Base-by-base conservation (phyloP, 2,113 vertebrate species). In the Passer domesticus region DNA sequence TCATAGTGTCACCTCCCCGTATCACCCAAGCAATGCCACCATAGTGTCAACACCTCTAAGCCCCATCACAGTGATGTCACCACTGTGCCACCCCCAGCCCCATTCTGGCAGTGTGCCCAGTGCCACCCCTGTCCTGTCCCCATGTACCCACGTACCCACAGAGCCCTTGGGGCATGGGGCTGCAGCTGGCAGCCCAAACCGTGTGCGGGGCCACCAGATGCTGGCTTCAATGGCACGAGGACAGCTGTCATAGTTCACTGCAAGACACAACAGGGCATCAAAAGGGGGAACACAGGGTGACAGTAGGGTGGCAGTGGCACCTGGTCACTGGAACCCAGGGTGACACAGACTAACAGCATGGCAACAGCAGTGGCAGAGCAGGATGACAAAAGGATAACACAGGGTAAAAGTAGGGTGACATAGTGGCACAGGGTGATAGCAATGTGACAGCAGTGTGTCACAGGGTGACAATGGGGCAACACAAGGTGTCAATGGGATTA, bases 201-300 rank as follows among this genome's bases (percentile, higher is more conserved):
- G 99, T 13, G 99, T 99, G 78, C 99, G 98, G 56, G 99, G 99
- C 99, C 99, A 99, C 99, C 99, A 99, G 91, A 99, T 99, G 79
- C 97, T 98, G 43, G 98, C 98, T 92, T 99, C 98, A 1, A 98
- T 99, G 58, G 99, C 98, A 83, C 99, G 98, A 31, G 99, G 99
- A 93, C 99, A 99, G 96, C 99, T 99, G 98, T 99, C 99, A 3
- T 99, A 99, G 96, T 99, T 99, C 87, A 99, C 99, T 99, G 98
- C 2, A 15, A 72, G 69, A 41, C 50, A 85, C 75, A 91, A 56
- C 2, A 2, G 1, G 41, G 0, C 23, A 96, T 53, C 37, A 63
- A 23, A 69, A 69, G 46, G 33, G 19, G 15, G 28, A 58, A 31
- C 0, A 3, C 19, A 83, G 52, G 25, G 52, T 30, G 85, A 64